Evolutionary conservation across 2,797 vertebrate species (phyloP), one percentile per base, ranked within the genome.

Genomic region (Eulemur albifrons): DNA sequence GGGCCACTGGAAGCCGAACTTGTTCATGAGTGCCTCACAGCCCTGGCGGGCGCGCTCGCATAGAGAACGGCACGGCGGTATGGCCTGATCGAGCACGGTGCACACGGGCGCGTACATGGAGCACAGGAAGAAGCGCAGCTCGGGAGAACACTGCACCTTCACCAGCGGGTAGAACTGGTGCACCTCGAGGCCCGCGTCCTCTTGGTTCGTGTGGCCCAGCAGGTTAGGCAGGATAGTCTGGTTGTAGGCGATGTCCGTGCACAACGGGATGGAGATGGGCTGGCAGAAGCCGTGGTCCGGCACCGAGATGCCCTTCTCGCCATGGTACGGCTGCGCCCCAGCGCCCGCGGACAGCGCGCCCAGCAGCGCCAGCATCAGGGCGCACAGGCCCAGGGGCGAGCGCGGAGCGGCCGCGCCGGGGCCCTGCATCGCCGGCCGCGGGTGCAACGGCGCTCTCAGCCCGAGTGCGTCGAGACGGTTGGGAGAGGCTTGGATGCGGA

Each of bases 261-360:
- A 99, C 75, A 99, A 98, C 0, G 99, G 99, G 97, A 99, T 99
- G 80, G 99, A 99, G 98, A 99, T 99, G 96, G 99, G 99, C 96
- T 99, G 99, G 98, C 99, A 99, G 98, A 99, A 99, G 50, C 99
- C 99, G 85, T 99, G 99, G 93, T 99, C 99, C 0, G 99, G 99
- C 23, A 99, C 98, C 3, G 99, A 99, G 93, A 99, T 99, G 5
- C 99, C 99, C 65, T 99, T 99, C 82, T 99, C 99, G 6, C 99
- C 99, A 65, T 99, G 99, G 88, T 98, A 98, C 80, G 99, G 99
- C 45, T 98, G 99, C 14, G 83, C 88, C 96, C 98, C 14, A 9
- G 97, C 57, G 94, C 92, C 59, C 96, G 97, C 85, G 97, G 65
- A 81, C 80, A 98, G 97, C 25, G 96, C 88, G 77, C 96, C 97